Evolutionary conservation across 92 coral and sea anemone genomes (phyloP), one percentile per base, ranked within the genome.

Genomic region (Blastomussa wellsi): DNA sequence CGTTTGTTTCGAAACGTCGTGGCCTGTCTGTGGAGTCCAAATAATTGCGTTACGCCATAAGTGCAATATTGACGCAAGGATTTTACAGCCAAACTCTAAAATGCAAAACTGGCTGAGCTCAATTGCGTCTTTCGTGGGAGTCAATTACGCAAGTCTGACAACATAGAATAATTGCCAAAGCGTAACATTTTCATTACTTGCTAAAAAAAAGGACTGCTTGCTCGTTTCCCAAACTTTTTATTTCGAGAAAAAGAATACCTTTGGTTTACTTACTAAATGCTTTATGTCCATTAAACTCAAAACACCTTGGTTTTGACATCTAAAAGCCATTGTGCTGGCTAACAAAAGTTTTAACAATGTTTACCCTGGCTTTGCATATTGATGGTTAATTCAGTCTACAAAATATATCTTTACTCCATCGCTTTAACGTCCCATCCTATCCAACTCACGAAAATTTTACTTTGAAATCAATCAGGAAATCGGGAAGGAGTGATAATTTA

Each of bases 281-380:
- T 51, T 66, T 66, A 76, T n/a, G 82, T 36, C 82, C 83, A 76
- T 85, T 76, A 78, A 84, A 77, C 31, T 51, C 88, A 51, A 76
- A 84, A 85, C 77, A 78, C 47, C 88, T 66, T 77, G 76, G 28
- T 81, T 71, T 85, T 77, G 83, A 85, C 88, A 77, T 83, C 88
- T 83, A 36, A 32, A 48, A 65, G 37, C 93, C 82, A 81, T 90
- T 90, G 93, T 90, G 66, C 86, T 82, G 38, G 55, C 22, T 78
- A 79, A 93, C 93, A 90, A 88, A 85, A 83, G 89, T 88, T 80
- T 91, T 64, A 80, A 84, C 84, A 80, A 82, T 88, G 85, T 70
- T 88, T 69, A 82, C 87, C 41, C 53, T 15, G 78, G 64, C 80
- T 86, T 82, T 82, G 90, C 93, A 90, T 90, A 90, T 77, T 77